Evolutionary conservation across 2,113 vertebrate species (phyloP).

Genomic region (Dolichotis patagonum): DNA sequence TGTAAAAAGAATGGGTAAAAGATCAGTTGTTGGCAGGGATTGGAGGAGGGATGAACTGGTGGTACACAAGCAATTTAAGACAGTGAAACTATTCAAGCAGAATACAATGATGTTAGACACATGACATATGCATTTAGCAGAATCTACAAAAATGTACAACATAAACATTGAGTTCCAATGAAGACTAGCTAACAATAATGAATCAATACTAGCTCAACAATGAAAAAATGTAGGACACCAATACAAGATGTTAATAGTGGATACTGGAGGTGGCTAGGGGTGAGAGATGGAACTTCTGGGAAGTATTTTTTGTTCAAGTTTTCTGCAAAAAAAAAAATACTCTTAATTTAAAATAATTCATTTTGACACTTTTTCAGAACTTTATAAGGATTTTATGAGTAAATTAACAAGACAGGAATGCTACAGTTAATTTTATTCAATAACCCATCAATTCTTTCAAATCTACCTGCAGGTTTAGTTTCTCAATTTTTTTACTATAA

Average conservation of each 20-base stretch:
- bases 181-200: not conserved
- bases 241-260: not conserved
- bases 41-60: not conserved
- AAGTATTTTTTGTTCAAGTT: not conserved
- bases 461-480: not conserved
- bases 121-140: not conserved
- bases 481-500: not conserved
- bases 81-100: not conserved
- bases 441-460: not conserved
- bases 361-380: not conserved
- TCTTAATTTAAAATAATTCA: conserved; percentile 12
- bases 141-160: not conserved
- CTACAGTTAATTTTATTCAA: not conserved
- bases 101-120: not conserved
- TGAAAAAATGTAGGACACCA: not conserved
- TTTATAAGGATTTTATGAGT: conserved; percentile 8
- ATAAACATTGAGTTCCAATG: not conserved
- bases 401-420: not conserved
- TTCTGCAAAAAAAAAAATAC: conserved; percentile 29
- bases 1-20: not conserved
- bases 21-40: not conserved
- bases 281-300: not conserved
- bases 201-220: not conserved
- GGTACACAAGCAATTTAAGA: not conserved
- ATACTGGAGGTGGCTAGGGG: not conserved